Evolutionary conservation across 2,888 invertebrate species (phyloP).

Genomic region (Dorcus parallelipipedus): DNA sequence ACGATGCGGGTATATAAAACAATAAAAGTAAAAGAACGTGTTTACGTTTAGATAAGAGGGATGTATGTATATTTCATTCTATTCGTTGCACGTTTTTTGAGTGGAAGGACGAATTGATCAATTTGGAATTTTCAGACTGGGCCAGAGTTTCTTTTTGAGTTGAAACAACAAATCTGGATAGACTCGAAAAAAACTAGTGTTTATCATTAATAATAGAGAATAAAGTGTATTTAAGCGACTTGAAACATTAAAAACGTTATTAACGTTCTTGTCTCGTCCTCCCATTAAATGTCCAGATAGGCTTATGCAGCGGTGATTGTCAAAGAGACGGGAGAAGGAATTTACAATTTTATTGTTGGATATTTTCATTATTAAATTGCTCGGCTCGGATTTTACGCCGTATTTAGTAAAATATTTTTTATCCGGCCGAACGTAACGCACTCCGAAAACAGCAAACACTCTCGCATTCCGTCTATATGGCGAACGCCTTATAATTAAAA

Average conservation of each 20-base stretch:
- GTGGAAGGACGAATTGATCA: too few relatives aligned
- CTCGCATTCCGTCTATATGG: constrained; percentile 1
- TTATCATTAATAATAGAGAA: not conserved
- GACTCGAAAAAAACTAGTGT: not conserved
- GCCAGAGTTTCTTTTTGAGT: too few relatives aligned
- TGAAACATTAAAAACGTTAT: constrained; percentile 40
- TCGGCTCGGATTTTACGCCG: constrained; percentile 35
- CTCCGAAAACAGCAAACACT: constrained; percentile 8
- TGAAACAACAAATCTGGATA: too few relatives aligned
- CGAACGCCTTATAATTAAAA: not conserved
- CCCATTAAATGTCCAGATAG: constrained; percentile 44
- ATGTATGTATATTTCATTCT: too few relatives aligned
- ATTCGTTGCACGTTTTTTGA: too few relatives aligned
- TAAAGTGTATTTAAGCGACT: constrained; percentile 25
- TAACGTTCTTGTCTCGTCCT: constrained; percentile 41
- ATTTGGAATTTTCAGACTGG: too few relatives aligned
- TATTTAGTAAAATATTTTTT: constrained; percentile 15
- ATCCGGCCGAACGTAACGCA: not conserved
- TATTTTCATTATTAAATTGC: constrained; percentile 43
- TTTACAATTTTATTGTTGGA: constrained; percentile 47
- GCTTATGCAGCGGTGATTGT: constrained; percentile 42
- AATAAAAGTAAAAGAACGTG: too few relatives aligned
- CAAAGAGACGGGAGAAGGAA: constrained; percentile 39
- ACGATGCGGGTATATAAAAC: too few relatives aligned
- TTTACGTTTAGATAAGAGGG: too few relatives aligned